These are phyloP conservation scores for Tichodroma muraria DNA, from an alignment of 2,113 vertebrate species.

Conservation along the genomic window DNA sequence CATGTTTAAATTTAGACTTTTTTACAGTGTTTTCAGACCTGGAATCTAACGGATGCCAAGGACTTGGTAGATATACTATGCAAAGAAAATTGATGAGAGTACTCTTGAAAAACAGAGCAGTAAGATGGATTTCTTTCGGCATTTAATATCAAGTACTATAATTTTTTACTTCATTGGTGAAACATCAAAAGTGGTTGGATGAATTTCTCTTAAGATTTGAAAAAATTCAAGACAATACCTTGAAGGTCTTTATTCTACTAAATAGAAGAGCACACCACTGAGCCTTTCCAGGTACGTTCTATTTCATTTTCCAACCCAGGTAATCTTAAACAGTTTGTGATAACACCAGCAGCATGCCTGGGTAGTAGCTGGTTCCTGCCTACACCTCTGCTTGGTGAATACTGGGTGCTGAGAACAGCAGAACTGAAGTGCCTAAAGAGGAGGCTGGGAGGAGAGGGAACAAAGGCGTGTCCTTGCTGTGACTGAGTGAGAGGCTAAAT, in stretches of 20 bases:
- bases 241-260: neutral
- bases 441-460: neutral
- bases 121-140: neutral
- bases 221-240: neutral
- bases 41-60: neutral
- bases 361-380: neutral
- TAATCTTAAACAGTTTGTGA: neutral
- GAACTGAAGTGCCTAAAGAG: neutral
- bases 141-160: neutral
- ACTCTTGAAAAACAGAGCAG: neutral
- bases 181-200: neutral
- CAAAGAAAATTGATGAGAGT: neutral
- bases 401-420: neutral
- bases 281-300: accelerated
- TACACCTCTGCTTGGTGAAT: neutral
- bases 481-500: neutral
- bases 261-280: neutral
- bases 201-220: neutral
- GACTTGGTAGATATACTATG: neutral
- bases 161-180: neutral
- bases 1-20: neutral
- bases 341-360: neutral
- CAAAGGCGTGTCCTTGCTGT: neutral
- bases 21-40: neutral
- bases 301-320: neutral